Base-by-base conservation (phyloP, 2,888 invertebrate species). In the Limenitis camilla region DNA sequence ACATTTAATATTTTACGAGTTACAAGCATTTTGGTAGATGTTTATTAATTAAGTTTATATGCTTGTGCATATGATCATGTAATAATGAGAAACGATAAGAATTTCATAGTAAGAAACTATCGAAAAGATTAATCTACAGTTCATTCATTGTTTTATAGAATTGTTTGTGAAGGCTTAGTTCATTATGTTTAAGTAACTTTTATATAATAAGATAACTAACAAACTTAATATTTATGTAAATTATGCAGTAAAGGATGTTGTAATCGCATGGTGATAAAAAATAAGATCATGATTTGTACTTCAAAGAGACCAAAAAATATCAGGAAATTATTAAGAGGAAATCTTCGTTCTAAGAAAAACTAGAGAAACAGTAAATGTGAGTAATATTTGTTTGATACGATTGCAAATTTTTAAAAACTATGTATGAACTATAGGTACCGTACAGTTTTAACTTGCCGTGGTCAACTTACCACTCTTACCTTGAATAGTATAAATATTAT, bases 101-200 rank as follows among this genome's bases (percentile, higher is more conserved):
- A 50, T 50, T 52, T 56, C 44, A 49, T 41, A 53, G 43, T 43
- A 48, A 55, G 48, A 49, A 53, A 53, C 55, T 53, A 52, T 39
- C 40, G 43, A 38, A 45, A 38, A 44, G 55, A 47, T 52, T 52
- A 39, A 55, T 58, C 57, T 43, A 33, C 52, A 29, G 40, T 29
- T 38, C 49, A 52, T 55, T 52, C 57, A 58, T 58, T 58, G 57
- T 58, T 35, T 50, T 35, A 58, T 52, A 47, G 52, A 52, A 55
- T 44, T 50, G 49, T 43, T 52, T 58, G 46, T 27, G 52, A 41
- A 42, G 49, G 38, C 33, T 40, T 43, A 40, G 39, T 35, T 46
- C 36, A 55, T 52, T 57, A 58, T 55, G 40, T 49, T 19, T n/a
- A 38, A 10, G 8, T 32, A 42, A 49, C 7, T 28, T 39, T 30